Conservation (phyloP, 2,113 vertebrate species). For the Heterotilapia buettikoferi region DNA sequence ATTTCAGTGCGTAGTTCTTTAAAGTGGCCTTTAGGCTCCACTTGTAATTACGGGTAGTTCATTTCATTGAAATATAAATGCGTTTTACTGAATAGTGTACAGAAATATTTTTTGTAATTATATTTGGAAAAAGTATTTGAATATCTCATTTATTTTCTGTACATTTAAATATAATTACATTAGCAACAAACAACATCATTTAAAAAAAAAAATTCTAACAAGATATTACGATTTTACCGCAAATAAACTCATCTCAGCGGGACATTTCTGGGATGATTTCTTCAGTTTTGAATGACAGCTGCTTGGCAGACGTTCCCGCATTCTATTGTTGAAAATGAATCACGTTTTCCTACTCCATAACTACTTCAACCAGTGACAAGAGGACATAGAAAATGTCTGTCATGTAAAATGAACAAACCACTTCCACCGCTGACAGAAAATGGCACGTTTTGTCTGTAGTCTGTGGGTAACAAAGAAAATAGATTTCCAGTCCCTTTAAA, state of each 20-base stretch:
- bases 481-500: not conserved
- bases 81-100: not conserved
- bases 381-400: not conserved
- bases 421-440: not conserved
- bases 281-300: not conserved
- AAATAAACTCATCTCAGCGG: fast-evolving
- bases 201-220: not conserved
- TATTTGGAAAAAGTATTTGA: not conserved
- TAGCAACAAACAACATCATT: not conserved
- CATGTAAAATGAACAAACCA: not conserved
- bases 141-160: not conserved
- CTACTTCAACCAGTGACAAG: not conserved
- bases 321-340: not conserved
- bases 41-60: not conserved
- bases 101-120: not conserved
- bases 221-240: not conserved
- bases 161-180: not conserved
- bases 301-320: fast-evolving
- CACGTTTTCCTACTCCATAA: fast-evolving
- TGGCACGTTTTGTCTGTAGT: not conserved
- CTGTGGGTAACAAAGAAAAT: not conserved
- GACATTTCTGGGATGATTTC: not conserved
- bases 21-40: not conserved
- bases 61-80: not conserved
- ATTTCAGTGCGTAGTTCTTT: not conserved